These are phyloP conservation scores for Poeciliopsis prolifica DNA, from an alignment of 2,113 vertebrate species.

Conservation along the genomic window DNA sequence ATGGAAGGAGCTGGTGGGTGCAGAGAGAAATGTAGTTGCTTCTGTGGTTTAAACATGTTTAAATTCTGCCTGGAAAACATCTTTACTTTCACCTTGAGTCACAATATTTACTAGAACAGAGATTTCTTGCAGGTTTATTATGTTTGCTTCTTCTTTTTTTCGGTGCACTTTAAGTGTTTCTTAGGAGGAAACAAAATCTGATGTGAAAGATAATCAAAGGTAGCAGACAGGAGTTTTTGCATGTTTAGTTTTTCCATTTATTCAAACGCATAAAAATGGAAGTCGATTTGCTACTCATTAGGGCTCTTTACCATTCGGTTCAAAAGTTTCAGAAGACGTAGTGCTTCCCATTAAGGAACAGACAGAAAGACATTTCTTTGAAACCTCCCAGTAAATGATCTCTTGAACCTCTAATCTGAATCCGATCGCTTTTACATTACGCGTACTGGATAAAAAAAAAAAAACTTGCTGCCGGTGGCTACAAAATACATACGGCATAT, in stretches of 20 bases:
- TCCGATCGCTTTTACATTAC: too few relatives aligned
- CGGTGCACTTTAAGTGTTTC: neutral
- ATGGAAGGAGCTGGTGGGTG: slow-evolving; percentile 29
- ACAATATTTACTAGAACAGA: slow-evolving; percentile 21
- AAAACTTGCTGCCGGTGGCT: too few relatives aligned
- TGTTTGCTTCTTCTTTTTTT: too few relatives aligned
- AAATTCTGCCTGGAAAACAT: slow-evolving; percentile 39
- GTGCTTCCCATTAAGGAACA: neutral
- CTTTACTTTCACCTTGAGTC: slow-evolving; percentile 31
- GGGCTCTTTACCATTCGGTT: neutral
- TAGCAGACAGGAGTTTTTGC: neutral
- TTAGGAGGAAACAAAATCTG: neutral
- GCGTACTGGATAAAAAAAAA: too few relatives aligned
- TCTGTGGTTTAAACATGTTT: slow-evolving; percentile 36
- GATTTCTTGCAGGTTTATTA: neutral
- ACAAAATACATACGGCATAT: too few relatives aligned
- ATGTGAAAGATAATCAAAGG: neutral
- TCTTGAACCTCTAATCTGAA: too few relatives aligned
- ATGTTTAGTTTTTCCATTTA: neutral
- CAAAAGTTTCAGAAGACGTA: neutral
- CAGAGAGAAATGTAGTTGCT: slow-evolving; percentile 37
- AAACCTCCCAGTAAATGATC: too few relatives aligned
- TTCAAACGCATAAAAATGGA: neutral
- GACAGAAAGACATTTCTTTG: too few relatives aligned
- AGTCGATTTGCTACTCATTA: neutral